Base-by-base conservation (phyloP, 2,888 invertebrate genomes). In the Sympetrum striolatum region DNA sequence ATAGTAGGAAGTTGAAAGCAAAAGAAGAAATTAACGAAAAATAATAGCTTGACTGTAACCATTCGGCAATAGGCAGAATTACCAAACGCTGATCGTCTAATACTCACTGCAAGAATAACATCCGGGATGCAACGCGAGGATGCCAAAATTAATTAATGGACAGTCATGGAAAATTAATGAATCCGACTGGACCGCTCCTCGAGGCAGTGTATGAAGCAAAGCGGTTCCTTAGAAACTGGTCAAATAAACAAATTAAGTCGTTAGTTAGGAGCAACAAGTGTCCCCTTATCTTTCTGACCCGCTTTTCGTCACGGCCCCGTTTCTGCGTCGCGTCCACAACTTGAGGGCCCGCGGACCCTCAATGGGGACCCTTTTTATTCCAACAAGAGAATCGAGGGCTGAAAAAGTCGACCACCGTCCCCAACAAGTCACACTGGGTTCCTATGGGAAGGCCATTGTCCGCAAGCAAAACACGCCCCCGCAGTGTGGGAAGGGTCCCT, bases 351-450 rank as follows among this genome's bases (percentile, higher is more conserved):
- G 31, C 73, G 73, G 53, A 25, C 31, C 31, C 14, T 12, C 37
- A 86, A 86, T 58, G 86, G 58, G 53, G 64, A 31, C 86, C 64
- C 58, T 86, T 60, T 86, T 86, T 86, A 86, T 86, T 86, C 53
- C 86, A 22, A n/a, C 35, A 35, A 60, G 14, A 14, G 25, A 37
- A 60, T 35, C 22, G 15, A 15, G 86, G 18, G 37, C 31, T 86
- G 15, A 31, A 31, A 58, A 73, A 73, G 73, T 73, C 31, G 73
- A 73, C 73, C 73, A 73, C 73, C 31, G 31, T 58, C 86, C 64
- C 31, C 22, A 18, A 58, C 35, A 22, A 80, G 80, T 80, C 80
- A 37, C 80, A 37, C 39, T 58, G 82, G 58, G 58, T 31, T 60
- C 10, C 86, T 86, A 37, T 86, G 39, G 86, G 60, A 60, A n/a